Evolutionary conservation across 2,113 vertebrate species (phyloP), one percentile per base, ranked within the genome.

Genomic region (Perccottus glenii): DNA sequence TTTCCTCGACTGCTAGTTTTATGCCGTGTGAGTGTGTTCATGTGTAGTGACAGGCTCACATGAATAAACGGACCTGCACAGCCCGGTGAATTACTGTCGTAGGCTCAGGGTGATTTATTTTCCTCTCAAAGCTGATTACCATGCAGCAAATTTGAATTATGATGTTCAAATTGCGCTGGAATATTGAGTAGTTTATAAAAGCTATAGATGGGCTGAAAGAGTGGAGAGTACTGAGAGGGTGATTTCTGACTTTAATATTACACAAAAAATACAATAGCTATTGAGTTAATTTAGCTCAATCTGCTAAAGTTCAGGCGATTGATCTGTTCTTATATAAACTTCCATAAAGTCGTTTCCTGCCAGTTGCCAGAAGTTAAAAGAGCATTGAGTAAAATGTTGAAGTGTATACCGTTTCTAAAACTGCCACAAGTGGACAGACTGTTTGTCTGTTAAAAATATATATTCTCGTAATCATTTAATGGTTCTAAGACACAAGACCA

Each of bases 61-160:
- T 45, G 43, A 64, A 59, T 53, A 68, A 59, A 77, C 19, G 50
- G 14, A 49, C 46, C 45, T 9, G 53, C 32, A 43, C 49, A 32
- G 44, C n/a, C 19, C 36, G 0, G 5, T 67, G 67, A 73, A 61
- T 68, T 63, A 65, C 65, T 59, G 47, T n/a, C 15, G 36, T 40
- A 68, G 52, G n/a, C 19, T 9, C 58, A 59, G 42, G 50, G 50
- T 75, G 69, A 88, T 80, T 86, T 83, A 81, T 83, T 78, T 74
- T 63, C 45, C 67, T 78, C 80, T 81, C 49, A 62, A 55, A 50
- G 70, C 51, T 62, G 62, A 82, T 87, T 73, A 80, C 59, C 67
- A 75, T 68, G 78, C 73, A 84, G 73, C 70, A 81, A 70, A 70
- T 81, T 57, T 87, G 59, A 85, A 85, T 75, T 75, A 80, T 60